Evolutionary conservation across 2,797 vertebrate genomes (phyloP).

Genomic region (Thaleichthys pacificus): DNA sequence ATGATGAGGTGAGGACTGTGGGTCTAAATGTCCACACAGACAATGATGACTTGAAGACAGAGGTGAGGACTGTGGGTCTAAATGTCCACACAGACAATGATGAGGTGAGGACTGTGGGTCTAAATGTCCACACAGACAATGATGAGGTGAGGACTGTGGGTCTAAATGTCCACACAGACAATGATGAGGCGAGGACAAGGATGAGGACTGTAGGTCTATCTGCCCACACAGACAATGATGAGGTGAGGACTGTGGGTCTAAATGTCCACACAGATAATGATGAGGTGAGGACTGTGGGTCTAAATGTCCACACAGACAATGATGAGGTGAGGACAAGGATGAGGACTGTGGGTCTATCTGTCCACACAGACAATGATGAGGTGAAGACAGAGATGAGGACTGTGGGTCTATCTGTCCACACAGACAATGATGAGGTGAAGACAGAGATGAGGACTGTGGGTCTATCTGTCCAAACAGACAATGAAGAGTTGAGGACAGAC

Average conservation of each 20-base stretch:
- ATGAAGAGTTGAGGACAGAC: neutral
- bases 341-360: neutral
- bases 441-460: too few species aligned
- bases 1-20: neutral
- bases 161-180: neutral
- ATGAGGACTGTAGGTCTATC: too few species aligned
- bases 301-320: slow-evolving; percentile 23
- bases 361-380: neutral
- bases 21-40: too few species aligned
- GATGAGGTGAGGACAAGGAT: slow-evolving; percentile 2
- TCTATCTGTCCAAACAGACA: neutral
- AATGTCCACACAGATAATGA: neutral
- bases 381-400: too few species aligned
- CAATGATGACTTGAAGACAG: too few species aligned
- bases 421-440: too few species aligned
- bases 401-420: too few species aligned
- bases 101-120: neutral
- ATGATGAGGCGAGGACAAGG: neutral
- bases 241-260: neutral
- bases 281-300: neutral
- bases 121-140: too few species aligned
- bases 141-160: neutral
- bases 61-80: too few species aligned
- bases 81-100: too few species aligned
- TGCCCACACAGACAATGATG: neutral